A percentile compares a stretch with the other conserved stretches of the same genome.
These are phyloP conservation scores for Harpagifer antarcticus DNA, from an alignment of 2,797 vertebrate genomes.

Conservation along the genomic window DNA sequence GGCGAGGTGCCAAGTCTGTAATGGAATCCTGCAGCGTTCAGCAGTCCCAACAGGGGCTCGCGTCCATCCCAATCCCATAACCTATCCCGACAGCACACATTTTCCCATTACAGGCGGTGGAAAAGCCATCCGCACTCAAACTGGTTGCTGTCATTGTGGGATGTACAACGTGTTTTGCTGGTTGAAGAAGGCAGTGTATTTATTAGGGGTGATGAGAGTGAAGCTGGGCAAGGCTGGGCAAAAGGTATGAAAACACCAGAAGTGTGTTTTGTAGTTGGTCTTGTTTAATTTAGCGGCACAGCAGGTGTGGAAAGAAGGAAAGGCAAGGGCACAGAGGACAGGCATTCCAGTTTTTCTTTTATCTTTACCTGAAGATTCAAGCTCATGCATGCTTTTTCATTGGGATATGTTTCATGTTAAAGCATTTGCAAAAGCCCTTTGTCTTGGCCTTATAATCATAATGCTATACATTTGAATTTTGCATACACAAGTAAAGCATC, in stretches of 20 bases:
- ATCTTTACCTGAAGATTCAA: constrained; percentile 50
- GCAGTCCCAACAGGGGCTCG: constrained; percentile 80
- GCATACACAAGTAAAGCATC: constrained; percentile 26
- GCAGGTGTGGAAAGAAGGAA: constrained; percentile 71
- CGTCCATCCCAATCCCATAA: constrained; percentile 84
- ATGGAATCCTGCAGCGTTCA: constrained; percentile 87
- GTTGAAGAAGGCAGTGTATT: constrained; percentile 71
- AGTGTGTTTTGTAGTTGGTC: constrained; percentile 78
- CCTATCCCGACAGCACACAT: constrained; percentile 83
- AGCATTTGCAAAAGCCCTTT: constrained; percentile 15
- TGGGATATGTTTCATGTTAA: constrained; percentile 15
- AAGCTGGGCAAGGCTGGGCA: constrained; percentile 78
- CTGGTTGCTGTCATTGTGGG: constrained; percentile 74
- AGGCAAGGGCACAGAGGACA: constrained; percentile 62
- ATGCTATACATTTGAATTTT: constrained; percentile 33
- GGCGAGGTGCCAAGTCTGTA: constrained; percentile 81
- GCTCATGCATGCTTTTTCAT: constrained; percentile 17
- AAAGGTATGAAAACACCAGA: constrained; percentile 74
- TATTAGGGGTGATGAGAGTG: constrained; percentile 73
- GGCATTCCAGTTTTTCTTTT: constrained; percentile 43
- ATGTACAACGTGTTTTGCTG: constrained; percentile 72
- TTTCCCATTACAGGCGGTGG: constrained; percentile 84
- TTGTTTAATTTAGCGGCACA: constrained; percentile 84
- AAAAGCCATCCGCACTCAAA: constrained; percentile 76
- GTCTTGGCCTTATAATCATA: constrained; percentile 9